A percentile compares a stretch with the other conserved stretches of the same genome.
phyloP scores from a whole-genome alignment of 2,797 vertebrate species.

The Pseudotriccus pelzelni region DNA sequence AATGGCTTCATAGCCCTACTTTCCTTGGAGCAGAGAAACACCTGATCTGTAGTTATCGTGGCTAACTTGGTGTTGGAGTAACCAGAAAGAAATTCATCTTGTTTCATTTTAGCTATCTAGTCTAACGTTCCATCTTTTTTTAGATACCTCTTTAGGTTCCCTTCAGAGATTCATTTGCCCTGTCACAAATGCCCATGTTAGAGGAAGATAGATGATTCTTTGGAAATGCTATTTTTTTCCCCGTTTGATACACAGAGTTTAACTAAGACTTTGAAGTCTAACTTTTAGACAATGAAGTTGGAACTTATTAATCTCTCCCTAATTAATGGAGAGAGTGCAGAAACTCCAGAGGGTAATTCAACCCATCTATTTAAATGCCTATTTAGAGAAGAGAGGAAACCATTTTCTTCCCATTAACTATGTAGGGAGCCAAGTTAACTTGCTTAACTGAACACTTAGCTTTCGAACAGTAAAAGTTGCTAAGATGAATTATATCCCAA shows the following conservation, averaged over 20 bases:
- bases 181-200: background rate
- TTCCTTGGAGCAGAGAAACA: background rate
- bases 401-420: background rate
- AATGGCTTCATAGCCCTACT: background rate
- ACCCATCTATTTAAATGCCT: constrained; percentile 19
- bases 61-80: background rate
- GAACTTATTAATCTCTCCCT: background rate
- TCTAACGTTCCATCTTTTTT: background rate
- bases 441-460: background rate
- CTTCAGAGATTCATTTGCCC: background rate
- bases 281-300: background rate
- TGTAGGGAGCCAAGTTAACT: background rate
- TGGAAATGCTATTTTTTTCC: background rate
- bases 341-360: constrained; percentile 32
- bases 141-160: background rate
- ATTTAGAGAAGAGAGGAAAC: background rate
- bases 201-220: background rate
- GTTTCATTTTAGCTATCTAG: background rate
- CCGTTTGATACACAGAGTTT: background rate
- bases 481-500: background rate
- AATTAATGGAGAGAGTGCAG: constrained; percentile 20
- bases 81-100: background rate
- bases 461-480: background rate
- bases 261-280: constrained; percentile 3
- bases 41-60: background rate